A percentile compares a stretch with the other conserved stretches of the same genome.
Conservation (phyloP, 2,888 invertebrate genomes). For the Meteorus colon region DNA sequence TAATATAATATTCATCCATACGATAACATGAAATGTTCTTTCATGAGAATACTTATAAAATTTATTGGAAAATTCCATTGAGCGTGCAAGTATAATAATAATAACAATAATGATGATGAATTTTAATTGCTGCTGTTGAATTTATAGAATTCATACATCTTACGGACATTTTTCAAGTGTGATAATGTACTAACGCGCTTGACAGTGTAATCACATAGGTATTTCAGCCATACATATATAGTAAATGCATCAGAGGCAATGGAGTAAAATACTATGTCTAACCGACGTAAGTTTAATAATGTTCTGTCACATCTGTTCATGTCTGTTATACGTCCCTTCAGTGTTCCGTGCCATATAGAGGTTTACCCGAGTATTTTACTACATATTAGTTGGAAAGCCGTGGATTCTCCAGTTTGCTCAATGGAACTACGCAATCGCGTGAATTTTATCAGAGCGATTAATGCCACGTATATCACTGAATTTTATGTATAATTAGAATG, state of each 20-base stretch:
- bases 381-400: constrained; percentile 54
- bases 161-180: not conserved
- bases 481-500: not conserved
- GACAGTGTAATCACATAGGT: not conserved
- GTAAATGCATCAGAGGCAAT: not conserved
- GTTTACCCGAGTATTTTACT: constrained; percentile 47
- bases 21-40: no score
- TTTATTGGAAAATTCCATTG: no score
- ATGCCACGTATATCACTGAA: constrained; percentile 1
- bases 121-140: not conserved
- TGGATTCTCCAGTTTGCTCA: constrained; percentile 49
- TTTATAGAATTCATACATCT: not conserved
- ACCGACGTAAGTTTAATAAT: constrained; percentile 60
- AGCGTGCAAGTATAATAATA: not conserved
- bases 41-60: no score
- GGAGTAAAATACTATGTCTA: constrained; percentile 18
- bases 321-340: not conserved
- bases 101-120: not conserved
- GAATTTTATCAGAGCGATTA: constrained; percentile 16
- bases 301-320: constrained; percentile 42
- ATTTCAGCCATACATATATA: not conserved
- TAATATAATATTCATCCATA: no score
- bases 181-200: not conserved
- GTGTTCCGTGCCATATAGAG: constrained; percentile 24
- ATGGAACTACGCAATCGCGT: constrained; percentile 17